A percentile compares a stretch with the other conserved stretches of the same genome.
phyloP scores from a whole-genome alignment of 2,113 vertebrate species.

The Conger conger region DNA sequence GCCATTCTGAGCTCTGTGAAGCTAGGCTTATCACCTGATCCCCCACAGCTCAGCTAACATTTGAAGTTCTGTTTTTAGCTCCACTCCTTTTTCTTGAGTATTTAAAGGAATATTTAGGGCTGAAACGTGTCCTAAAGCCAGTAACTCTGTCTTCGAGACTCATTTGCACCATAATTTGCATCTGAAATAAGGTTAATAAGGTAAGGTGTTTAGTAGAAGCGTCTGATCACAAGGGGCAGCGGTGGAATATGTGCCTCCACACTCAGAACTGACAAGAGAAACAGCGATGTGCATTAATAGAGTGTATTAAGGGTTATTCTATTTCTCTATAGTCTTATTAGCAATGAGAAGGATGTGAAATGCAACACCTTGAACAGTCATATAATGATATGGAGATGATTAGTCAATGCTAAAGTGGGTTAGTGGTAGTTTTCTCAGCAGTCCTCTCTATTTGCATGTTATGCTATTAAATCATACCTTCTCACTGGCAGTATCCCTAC shows the following conservation, averaged over 20 bases:
- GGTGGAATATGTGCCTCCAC: not conserved
- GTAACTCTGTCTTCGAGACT: not conserved
- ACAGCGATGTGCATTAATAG: not conserved
- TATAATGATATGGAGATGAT: not conserved
- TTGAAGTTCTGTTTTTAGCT: not conserved
- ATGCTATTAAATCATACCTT: not conserved
- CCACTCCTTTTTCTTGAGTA: not conserved
- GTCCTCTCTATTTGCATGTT: not conserved
- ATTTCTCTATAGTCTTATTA: not conserved
- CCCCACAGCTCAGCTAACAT: not conserved
- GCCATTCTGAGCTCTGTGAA: not conserved
- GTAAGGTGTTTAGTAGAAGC: not conserved
- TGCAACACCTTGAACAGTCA: not conserved
- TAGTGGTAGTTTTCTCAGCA: not conserved
- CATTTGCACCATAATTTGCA: too few relatives aligned
- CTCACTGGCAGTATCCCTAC: not conserved
- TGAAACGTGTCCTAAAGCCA: not conserved
- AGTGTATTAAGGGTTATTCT: not conserved
- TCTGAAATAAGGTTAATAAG: not conserved
- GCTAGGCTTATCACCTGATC: not conserved
- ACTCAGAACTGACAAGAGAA: not conserved
- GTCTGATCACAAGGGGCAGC: not conserved
- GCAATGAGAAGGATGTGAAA: not conserved
- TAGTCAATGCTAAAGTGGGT: not conserved
- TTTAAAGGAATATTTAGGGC: not conserved